Conservation (phyloP, 2,113 vertebrate genomes). For the Empidonax alnorum region DNA sequence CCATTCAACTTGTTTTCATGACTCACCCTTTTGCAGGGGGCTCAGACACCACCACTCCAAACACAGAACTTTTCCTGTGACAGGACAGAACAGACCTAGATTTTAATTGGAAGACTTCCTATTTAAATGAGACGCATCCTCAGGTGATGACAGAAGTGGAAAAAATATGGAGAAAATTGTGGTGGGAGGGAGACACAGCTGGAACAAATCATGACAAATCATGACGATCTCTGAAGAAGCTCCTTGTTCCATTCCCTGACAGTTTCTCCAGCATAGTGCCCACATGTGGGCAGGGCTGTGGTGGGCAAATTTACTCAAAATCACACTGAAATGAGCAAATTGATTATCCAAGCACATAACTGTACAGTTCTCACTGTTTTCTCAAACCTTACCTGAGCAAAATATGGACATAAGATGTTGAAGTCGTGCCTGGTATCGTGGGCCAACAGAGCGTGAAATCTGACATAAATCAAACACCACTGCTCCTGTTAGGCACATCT, state of each 20-base stretch:
- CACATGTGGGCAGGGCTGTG: fast-evolving
- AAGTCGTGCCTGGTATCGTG: neutral
- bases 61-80: neutral
- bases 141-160: neutral
- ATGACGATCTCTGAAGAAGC: neutral
- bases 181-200: neutral
- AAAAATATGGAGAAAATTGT: neutral
- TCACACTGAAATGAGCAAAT: neutral
- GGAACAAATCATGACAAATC: neutral
- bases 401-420: neutral
- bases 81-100: neutral
- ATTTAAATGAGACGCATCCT: neutral
- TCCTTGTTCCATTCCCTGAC: neutral
- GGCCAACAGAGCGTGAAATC: neutral
- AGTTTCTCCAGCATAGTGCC: neutral
- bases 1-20: neutral
- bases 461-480: fast-evolving
- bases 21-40: neutral
- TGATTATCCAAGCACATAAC: neutral
- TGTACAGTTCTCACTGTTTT: neutral
- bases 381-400: neutral
- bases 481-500: fast-evolving
- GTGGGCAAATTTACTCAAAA: neutral
- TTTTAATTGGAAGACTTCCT: neutral
- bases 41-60: neutral